These are phyloP conservation scores for Acleris sparsana DNA, from an alignment of 2,888 invertebrate genomes.

Conservation along the genomic window DNA sequence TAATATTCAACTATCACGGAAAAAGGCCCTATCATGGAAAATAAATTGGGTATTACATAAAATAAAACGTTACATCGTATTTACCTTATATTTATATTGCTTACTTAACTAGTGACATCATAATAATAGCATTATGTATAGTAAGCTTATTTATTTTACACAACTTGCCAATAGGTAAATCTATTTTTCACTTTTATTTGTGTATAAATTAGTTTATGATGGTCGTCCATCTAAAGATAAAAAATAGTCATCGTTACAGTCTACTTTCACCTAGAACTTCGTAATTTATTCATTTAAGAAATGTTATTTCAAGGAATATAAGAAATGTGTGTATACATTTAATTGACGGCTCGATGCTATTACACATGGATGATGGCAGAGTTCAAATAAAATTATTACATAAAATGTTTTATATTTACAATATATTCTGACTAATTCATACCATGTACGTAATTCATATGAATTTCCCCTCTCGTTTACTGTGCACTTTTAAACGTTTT, in stretches of 20 bases:
- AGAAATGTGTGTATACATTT: conserved; percentile 66
- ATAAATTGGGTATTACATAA: conserved; percentile 43
- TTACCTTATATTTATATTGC: conserved; percentile 83
- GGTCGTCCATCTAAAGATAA: conserved; percentile 82
- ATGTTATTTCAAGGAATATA: conserved; percentile 79
- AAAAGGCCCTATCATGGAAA: neutral
- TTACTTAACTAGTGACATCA: conserved; percentile 84
- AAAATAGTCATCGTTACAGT: conserved; percentile 77
- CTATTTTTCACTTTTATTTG: conserved; percentile 76
- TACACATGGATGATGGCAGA: conserved; percentile 78
- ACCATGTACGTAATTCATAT: conserved; percentile 74
- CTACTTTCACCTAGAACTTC: conserved; percentile 77
- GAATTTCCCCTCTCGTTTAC: conserved; percentile 68
- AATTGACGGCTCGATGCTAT: conserved; percentile 79
- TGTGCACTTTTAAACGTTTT: conserved; percentile 54
- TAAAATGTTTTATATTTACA: conserved; percentile 80
- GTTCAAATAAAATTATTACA: conserved; percentile 76
- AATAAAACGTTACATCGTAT: conserved; percentile 66
- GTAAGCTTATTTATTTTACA: conserved; percentile 84
- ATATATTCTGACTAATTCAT: conserved; percentile 73
- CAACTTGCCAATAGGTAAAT: conserved; percentile 81
- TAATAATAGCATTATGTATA: conserved; percentile 78
- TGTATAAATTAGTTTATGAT: conserved; percentile 83
- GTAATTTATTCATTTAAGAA: conserved; percentile 60
- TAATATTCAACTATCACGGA: no score